Evolutionary conservation across 2,797 vertebrate species (phyloP), one percentile per base, ranked within the genome.

Genomic region (Esox lucius): DNA sequence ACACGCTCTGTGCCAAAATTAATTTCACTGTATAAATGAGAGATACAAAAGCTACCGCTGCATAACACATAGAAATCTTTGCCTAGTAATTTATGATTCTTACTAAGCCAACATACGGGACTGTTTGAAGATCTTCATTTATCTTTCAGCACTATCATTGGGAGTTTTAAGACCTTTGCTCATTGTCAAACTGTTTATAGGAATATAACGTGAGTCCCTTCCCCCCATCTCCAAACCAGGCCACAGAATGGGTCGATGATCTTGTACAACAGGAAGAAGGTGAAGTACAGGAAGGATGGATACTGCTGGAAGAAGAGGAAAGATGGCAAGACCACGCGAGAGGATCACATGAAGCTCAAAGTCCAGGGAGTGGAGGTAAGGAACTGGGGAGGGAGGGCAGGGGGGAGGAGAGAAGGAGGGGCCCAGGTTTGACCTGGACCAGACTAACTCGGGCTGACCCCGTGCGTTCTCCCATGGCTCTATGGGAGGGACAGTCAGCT

Each of bases 161-260:
- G 19, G 83, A 68, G 79, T 87, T 85, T 84, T 87, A 91, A 86
- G 83, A 84, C 82, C 89, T 93, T 92, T 92, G 89, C 90, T 91
- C 90, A 61, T 86, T 87, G 90, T 89, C 90, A 89, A 85, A 87
- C 83, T 83, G 82, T 88, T 89, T 87, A 91, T 89, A 86, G 81
- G 85, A 85, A 85, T 85, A 6, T 42, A 9, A 42, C 39, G 91
- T 88, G 84, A 89, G 87, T 91, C 88, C 88, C 39, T 39, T 42
- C 39, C 39, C 39, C 39, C 39, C 5, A 42, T 42, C 9, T 42
- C 39, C 39, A 31, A 31, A 31, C 22, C 84, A 98, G 97, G 91
- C 97, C 97, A 13, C 97, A 98, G 90, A 98, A 98, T 97, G 97
- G 97, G 88, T 98, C 97, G 83, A 98, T 98, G 97, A 98, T 98